Evolutionary conservation across 2,113 vertebrate genomes (phyloP), one percentile per base, ranked within the genome.

Genomic region (Leucoraja erinaceus): DNA sequence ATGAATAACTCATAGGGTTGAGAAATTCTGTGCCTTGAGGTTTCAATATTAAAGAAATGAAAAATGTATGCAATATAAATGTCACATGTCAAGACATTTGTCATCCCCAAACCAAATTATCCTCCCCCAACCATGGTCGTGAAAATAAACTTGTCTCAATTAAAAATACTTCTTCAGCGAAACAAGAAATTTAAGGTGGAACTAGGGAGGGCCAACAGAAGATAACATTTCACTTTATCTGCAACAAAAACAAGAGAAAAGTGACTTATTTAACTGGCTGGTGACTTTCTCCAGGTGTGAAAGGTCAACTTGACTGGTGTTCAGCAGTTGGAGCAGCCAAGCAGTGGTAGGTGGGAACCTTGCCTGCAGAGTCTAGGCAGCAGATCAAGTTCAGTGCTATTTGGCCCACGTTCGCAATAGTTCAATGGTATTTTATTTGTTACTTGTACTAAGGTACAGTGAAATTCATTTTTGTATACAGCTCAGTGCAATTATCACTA

Each of bases 11-110:
- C 90, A 72, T 72, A 54, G 20, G 25, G 47, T 72, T 91, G 90
- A 91, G 20, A 20, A 70, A 38, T 70, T 91, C 66, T 70, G 63
- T 47, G 66, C 61, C 38, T 72, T 72, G 47, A 54, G 90, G 70
- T 72, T 91, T 38, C 33, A 91, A 72, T 91, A 91, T 72, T 72
- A 54, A 33, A 74, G 90, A 70, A 91, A 91, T 91, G 90, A 91
- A 72, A 91, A 91, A 91, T 91, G 90, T 91, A 91, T 72, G 66
- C 68, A 91, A 91, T 91, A 91, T 74, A 91, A 91, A 70, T 72
- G 66, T n/a, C 68, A 91, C 47, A 38, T 68, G 90, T 91, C 90
- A 91, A 25, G 68, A 25, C 66, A 91, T 91, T 72, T 74, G 33
- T 91, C 90, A 91, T 72, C 54, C 66, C 68, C 20, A 91, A 91